phyloP scores from a whole-genome alignment of 2,797 vertebrate genomes.

The Cuniculus paca region DNA sequence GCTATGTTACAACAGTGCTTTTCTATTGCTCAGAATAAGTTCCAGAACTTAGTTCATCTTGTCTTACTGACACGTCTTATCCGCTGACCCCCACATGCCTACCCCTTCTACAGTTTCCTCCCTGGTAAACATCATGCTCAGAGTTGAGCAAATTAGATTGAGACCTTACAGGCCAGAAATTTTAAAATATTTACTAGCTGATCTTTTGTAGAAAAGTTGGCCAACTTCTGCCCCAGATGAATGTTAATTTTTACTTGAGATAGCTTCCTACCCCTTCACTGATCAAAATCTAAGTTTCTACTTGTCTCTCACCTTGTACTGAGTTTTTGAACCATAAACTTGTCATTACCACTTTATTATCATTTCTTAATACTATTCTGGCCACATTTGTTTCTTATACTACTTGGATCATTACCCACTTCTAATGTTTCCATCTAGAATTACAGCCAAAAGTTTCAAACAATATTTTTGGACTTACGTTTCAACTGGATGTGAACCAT shows the following conservation, averaged over 20 bases:
- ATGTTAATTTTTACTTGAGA: conserved; percentile 7
- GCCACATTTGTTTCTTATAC: neutral
- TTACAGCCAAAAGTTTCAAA: neutral
- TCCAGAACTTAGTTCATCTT: neutral
- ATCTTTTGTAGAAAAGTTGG: neutral
- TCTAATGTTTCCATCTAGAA: neutral
- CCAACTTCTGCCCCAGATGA: neutral
- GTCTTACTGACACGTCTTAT: neutral
- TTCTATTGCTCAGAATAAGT: neutral
- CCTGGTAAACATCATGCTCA: neutral
- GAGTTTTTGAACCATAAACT: conserved; percentile 11
- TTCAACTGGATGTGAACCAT: conserved; percentile 7
- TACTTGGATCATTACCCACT: neutral
- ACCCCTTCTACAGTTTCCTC: neutral
- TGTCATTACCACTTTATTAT: neutral
- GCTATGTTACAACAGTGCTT: neutral
- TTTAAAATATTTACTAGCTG: neutral
- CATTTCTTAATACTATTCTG: conserved; percentile 9
- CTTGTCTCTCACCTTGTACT: neutral
- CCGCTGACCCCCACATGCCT: too few species aligned
- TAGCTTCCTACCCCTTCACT: conserved; percentile 11
- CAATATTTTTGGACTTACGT: conserved; percentile 27
- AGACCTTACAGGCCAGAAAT: neutral
- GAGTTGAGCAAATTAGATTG: neutral
- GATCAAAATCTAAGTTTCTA: neutral